Evolutionary conservation across 1,140 invertebrate species (phyloP).

Genomic region (Drosophila paulistorum): DNA sequence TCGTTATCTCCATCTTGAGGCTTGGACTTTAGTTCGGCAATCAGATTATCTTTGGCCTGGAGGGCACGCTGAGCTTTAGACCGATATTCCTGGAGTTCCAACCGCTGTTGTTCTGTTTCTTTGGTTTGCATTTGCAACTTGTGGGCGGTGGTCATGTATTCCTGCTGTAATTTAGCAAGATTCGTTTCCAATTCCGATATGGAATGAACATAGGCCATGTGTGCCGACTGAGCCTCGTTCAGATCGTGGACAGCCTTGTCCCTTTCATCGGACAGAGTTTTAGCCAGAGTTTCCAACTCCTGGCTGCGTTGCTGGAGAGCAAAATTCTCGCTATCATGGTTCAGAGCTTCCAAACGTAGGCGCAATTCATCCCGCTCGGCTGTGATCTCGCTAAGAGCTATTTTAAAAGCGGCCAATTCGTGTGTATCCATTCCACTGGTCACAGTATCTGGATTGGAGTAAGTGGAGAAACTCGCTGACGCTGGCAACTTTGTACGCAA

Average conservation of each 20-base stretch:
- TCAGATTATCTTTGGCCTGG: constrained; percentile 90
- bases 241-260: constrained; percentile 72
- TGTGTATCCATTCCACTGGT: constrained; percentile 47
- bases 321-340: constrained; percentile 54
- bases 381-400: constrained; percentile 69
- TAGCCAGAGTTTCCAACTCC: constrained; percentile 72
- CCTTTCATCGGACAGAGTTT: constrained; percentile 82
- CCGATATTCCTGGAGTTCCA: constrained; percentile 89
- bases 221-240: constrained; percentile 52
- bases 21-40: constrained; percentile 85
- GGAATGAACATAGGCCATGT: constrained; percentile 72
- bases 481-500: constrained; percentile 44
- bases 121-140: constrained; percentile 85
- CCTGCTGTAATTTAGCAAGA: constrained; percentile 83
- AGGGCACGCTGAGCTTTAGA: constrained; percentile 89
- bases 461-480: constrained; percentile 48
- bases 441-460: constrained; percentile 17
- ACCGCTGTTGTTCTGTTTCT: constrained; percentile 85
- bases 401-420: constrained; percentile 74
- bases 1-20: constrained; percentile 14
- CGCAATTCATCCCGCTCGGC: constrained; percentile 72
- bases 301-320: constrained; percentile 47
- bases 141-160: constrained; percentile 83
- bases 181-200: constrained; percentile 81
- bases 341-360: constrained; percentile 55